Evolutionary conservation across 2,113 vertebrate species (phyloP).

Genomic region (Charina bottae): DNA sequence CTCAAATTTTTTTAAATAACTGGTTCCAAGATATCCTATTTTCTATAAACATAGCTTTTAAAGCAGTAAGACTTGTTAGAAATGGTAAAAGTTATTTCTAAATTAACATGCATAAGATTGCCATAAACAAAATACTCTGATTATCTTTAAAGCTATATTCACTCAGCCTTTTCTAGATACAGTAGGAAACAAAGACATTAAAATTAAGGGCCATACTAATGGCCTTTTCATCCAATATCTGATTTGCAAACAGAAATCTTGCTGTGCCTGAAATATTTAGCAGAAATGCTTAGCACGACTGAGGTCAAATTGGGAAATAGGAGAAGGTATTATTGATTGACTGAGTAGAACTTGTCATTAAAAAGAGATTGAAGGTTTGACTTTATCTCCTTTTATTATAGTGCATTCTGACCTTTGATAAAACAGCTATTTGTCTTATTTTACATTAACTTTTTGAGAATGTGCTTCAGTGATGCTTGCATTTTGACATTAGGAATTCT

Average conservation of each 20-base stretch:
- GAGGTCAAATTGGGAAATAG: slow-evolving; percentile 8
- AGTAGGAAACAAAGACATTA: slow-evolving; percentile 21
- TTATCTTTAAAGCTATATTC: not conserved
- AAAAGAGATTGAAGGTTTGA: not conserved
- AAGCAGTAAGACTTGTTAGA: not conserved
- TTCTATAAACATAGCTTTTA: not conserved
- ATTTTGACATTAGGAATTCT: not conserved
- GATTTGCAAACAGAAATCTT: slow-evolving; percentile 26
- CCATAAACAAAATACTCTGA: not conserved
- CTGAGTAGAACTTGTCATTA: slow-evolving; percentile 10
- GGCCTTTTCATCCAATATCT: not conserved
- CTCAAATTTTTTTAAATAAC: not conserved
- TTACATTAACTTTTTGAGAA: slow-evolving; percentile 10
- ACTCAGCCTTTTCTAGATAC: slow-evolving; percentile 12
- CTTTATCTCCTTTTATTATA: slow-evolving; percentile 1
- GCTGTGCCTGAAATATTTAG: slow-evolving; percentile 21
- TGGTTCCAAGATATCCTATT: not conserved
- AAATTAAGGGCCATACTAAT: not conserved
- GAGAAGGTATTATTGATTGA: not conserved
- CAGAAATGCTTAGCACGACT: not conserved
- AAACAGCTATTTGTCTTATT: not conserved
- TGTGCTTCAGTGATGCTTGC: not conserved
- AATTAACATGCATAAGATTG: not conserved
- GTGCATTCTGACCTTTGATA: not conserved
- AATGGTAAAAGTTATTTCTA: not conserved